Percentiles rank a stretch among this genome's conserved stretches.
Conservation (phyloP, 2,113 vertebrate genomes). For the Nothobranchius kuhntae region DNA sequence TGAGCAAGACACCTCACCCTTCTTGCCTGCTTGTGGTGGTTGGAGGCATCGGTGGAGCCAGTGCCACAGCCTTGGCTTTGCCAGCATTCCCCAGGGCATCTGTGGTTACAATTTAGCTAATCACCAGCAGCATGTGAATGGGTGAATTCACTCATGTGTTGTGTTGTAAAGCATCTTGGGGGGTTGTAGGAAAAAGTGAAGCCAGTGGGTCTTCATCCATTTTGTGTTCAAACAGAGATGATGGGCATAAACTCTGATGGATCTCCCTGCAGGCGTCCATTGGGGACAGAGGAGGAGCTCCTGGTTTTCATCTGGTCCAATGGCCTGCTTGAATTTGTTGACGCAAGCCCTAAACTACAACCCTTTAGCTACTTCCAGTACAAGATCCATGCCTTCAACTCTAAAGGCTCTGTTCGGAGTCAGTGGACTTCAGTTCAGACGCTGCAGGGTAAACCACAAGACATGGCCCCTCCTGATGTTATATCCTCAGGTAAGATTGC, state of each 20-base stretch:
- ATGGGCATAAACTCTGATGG: not conserved
- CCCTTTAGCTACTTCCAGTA: slow-evolving; percentile 88
- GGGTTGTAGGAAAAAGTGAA: not conserved
- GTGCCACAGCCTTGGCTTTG: too few relatives aligned
- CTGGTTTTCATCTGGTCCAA: slow-evolving; percentile 86
- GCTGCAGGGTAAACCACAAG: slow-evolving; percentile 82
- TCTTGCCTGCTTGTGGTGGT: too few relatives aligned
- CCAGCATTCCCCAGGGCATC: too few relatives aligned
- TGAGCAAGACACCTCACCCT: too few relatives aligned
- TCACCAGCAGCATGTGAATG: too few relatives aligned
- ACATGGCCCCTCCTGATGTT: slow-evolving; percentile 77
- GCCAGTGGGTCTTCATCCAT: not conserved
- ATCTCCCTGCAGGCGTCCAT: slow-evolving; percentile 75
- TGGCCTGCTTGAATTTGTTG: slow-evolving; percentile 84
- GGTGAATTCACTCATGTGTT: too few relatives aligned
- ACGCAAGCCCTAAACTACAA: slow-evolving; percentile 77
- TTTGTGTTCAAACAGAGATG: not conserved
- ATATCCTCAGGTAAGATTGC: slow-evolving; percentile 65
- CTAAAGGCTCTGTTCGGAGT: slow-evolving; percentile 82
- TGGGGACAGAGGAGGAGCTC: slow-evolving; percentile 78
- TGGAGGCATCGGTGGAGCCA: too few relatives aligned
- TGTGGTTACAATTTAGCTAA: too few relatives aligned
- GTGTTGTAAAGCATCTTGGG: too few relatives aligned
- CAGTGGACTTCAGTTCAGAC: slow-evolving; percentile 81
- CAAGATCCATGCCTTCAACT: slow-evolving; percentile 80